Conservation (phyloP, 2,797 vertebrate genomes). For the Pterois miles region DNA sequence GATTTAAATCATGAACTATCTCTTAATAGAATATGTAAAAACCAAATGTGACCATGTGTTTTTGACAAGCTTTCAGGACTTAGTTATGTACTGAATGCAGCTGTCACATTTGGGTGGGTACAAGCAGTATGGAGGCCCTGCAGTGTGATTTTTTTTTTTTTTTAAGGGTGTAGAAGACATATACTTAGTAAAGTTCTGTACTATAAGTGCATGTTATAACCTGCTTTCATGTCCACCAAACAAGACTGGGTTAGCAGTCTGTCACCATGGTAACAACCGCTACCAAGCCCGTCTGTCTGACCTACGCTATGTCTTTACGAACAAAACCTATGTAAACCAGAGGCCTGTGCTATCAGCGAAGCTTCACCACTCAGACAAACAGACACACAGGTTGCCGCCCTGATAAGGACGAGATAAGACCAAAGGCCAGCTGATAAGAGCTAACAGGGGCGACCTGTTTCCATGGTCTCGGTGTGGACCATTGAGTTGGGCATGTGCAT, state of each 20-base stretch:
- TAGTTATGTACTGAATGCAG: background rate
- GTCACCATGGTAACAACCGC: conserved; percentile 47
- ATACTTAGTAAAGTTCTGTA: background rate
- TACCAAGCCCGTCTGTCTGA: background rate
- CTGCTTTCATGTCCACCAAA: background rate
- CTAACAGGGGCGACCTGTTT: background rate
- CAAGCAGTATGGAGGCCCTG: no score
- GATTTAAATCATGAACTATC: background rate
- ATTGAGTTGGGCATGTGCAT: background rate
- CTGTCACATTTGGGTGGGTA: background rate
- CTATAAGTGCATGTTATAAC: background rate
- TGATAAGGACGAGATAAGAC: conserved; percentile 26
- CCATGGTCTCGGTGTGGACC: background rate
- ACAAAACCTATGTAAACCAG: conserved; percentile 36
- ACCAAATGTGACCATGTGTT: background rate
- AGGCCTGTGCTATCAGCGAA: conserved; percentile 13
- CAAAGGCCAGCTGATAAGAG: conserved; percentile 49
- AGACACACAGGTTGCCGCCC: background rate
- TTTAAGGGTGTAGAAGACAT: background rate
- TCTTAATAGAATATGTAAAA: no score
- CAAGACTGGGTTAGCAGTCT: conserved; percentile 9
- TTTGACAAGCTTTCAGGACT: background rate
- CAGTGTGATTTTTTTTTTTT: background rate
- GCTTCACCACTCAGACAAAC: conserved; percentile 7
- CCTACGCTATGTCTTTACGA: conserved; percentile 2